These are phyloP conservation scores for Chelonia mydas DNA, from an alignment of 2,797 vertebrate species.

Conservation along the genomic window DNA sequence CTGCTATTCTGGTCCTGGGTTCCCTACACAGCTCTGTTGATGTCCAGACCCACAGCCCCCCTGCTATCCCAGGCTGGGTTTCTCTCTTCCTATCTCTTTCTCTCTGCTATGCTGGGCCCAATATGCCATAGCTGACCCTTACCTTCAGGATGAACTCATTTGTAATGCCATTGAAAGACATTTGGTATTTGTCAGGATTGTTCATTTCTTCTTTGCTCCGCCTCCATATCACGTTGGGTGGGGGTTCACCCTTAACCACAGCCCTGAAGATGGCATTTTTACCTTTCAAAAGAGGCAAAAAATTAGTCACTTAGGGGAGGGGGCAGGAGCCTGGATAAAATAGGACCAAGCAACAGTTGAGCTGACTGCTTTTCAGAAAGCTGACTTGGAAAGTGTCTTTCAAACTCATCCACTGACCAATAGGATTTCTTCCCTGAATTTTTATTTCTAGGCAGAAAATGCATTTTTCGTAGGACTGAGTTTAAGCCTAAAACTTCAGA, in stretches of 20 bases:
- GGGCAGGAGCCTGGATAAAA: neutral
- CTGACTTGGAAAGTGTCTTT: neutral
- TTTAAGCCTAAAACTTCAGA: neutral
- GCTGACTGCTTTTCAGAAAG: neutral
- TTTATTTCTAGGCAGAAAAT: neutral
- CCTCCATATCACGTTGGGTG: constrained; percentile 86
- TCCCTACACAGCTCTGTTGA: neutral
- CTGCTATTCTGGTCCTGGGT: neutral
- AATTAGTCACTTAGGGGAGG: neutral
- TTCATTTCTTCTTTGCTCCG: constrained; percentile 74
- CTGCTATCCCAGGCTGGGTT: neutral
- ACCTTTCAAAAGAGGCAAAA: constrained; percentile 78
- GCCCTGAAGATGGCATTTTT: constrained; percentile 86
- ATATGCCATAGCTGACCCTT: constrained; percentile 24
- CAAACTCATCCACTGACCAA: neutral
- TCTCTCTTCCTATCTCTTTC: neutral
- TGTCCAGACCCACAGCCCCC: too few relatives aligned
- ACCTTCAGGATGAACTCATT: constrained; percentile 87
- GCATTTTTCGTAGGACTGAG: rapidly evolving
- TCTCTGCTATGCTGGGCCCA: neutral
- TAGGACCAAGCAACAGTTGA: neutral
- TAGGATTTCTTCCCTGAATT: neutral
- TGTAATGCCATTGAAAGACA: constrained; percentile 74
- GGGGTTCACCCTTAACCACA: constrained; percentile 85
- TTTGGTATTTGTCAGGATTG: constrained; percentile 82